Conservation (phyloP, 2,888 invertebrate species). For the Amphipyra tragopoginis region DNA sequence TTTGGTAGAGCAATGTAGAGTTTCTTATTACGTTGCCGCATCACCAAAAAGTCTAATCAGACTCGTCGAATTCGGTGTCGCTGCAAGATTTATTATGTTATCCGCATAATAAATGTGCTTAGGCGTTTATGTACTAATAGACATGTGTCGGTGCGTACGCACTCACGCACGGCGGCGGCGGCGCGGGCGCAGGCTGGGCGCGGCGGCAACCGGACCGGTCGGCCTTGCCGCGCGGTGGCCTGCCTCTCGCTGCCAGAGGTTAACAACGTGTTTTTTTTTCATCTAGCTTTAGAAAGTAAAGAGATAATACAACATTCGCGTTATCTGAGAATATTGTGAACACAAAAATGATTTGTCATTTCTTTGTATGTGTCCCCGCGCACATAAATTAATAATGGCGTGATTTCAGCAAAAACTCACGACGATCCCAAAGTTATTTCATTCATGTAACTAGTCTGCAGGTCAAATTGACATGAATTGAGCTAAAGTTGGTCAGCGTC, state of each 20-base stretch:
- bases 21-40: background rate
- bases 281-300: conserved; percentile 89
- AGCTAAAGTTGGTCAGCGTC: conserved; percentile 23
- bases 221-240: conserved; percentile 84
- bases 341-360: conserved; percentile 39
- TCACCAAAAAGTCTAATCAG: background rate
- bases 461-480: conserved; percentile 25
- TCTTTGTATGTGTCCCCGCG: conserved; percentile 2
- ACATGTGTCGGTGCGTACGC: conserved; percentile 61
- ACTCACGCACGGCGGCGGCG: conserved; percentile 58
- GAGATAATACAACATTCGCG: conserved; percentile 71
- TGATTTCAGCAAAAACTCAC: conserved; percentile 23
- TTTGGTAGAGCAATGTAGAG: background rate
- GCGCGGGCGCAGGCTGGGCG: conserved; percentile 55
- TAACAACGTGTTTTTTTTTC: conserved; percentile 84
- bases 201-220: conserved; percentile 78
- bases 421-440: conserved; percentile 22
- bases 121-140: conserved; percentile 55
- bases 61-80: conserved; percentile 18
- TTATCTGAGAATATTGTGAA: conserved; percentile 64
- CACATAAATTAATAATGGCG: conserved; percentile 13
- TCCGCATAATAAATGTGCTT: conserved; percentile 44
- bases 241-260: conserved; percentile 87
- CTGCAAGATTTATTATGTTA: conserved; percentile 38
- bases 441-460: conserved; percentile 1